phyloP scores from a whole-genome alignment of 2,797 vertebrate genomes.

The Sebastes diploproa region DNA sequence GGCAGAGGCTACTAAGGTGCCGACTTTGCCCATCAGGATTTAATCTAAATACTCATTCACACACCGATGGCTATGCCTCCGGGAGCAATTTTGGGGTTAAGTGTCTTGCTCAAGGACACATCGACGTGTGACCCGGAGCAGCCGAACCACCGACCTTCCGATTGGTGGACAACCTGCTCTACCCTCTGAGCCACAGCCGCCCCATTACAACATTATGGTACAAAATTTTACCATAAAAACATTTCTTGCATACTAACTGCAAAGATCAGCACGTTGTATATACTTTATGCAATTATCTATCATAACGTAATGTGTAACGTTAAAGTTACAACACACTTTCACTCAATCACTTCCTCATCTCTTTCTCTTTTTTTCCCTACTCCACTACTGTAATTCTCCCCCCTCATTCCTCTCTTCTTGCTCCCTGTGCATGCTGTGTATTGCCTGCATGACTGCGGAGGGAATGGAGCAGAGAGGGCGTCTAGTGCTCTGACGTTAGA shows the following conservation, averaged over 20 bases:
- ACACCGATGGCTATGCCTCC: no score
- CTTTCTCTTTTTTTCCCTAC: background rate
- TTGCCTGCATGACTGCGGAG: slow-evolving; percentile 69
- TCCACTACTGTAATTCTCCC: slow-evolving; percentile 15
- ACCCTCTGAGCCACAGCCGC: no score
- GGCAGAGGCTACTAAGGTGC: no score
- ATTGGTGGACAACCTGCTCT: no score
- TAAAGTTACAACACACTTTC: background rate
- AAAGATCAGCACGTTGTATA: background rate
- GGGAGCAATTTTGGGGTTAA: no score
- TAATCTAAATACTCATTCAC: no score
- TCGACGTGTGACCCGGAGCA: no score
- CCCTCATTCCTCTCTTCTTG: slow-evolving; percentile 18
- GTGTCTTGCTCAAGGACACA: no score
- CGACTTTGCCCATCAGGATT: no score
- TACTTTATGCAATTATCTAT: background rate
- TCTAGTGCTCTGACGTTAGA: slow-evolving; percentile 55
- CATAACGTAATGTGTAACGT: background rate
- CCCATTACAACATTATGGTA: no score
- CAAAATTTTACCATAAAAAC: background rate
- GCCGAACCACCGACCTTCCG: no score
- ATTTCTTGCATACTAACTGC: background rate
- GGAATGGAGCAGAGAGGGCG: slow-evolving; percentile 60
- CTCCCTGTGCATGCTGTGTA: slow-evolving; percentile 26
- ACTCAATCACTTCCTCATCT: background rate